A percentile compares a stretch with the other conserved stretches of the same genome.
Evolutionary conservation across 2,888 invertebrate species (phyloP).

Genomic region (Pasiphila rectangulata): DNA sequence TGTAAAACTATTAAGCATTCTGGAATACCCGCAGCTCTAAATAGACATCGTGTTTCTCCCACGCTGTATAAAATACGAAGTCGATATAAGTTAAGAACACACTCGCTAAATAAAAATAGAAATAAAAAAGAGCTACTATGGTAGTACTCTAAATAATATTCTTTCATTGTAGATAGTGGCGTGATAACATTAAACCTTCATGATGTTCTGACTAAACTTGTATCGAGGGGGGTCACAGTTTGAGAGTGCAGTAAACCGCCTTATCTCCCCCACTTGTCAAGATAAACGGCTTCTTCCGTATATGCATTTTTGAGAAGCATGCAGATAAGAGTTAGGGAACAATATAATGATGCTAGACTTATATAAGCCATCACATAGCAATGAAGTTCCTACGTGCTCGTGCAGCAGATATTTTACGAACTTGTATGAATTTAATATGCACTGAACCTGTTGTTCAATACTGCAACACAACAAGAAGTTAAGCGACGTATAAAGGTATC

Average conservation of each 20-base stretch:
- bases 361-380: constrained; percentile 34
- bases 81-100: too few relatives aligned
- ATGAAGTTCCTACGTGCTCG: constrained; percentile 29
- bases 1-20: too few relatives aligned
- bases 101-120: too few relatives aligned
- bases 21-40: too few relatives aligned
- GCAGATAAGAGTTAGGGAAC: constrained; percentile 66
- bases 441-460: constrained; percentile 11
- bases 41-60: too few relatives aligned
- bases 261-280: constrained; percentile 70
- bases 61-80: neutral
- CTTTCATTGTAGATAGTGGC: constrained; percentile 10
- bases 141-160: too few relatives aligned
- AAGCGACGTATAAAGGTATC: neutral
- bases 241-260: constrained; percentile 62
- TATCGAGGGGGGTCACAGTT: constrained; percentile 47
- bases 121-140: too few relatives aligned
- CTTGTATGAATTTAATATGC: constrained; percentile 30
- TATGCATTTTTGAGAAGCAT: constrained; percentile 63
- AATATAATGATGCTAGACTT: constrained; percentile 51
- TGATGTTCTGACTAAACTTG: constrained; percentile 28
- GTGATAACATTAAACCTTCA: constrained; percentile 9
- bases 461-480: constrained; percentile 11
- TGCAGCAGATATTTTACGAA: constrained; percentile 27
- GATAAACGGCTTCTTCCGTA: constrained; percentile 62